Evolutionary conservation across 2,797 vertebrate species (phyloP).

Genomic region (Sciurus vulgaris): DNA sequence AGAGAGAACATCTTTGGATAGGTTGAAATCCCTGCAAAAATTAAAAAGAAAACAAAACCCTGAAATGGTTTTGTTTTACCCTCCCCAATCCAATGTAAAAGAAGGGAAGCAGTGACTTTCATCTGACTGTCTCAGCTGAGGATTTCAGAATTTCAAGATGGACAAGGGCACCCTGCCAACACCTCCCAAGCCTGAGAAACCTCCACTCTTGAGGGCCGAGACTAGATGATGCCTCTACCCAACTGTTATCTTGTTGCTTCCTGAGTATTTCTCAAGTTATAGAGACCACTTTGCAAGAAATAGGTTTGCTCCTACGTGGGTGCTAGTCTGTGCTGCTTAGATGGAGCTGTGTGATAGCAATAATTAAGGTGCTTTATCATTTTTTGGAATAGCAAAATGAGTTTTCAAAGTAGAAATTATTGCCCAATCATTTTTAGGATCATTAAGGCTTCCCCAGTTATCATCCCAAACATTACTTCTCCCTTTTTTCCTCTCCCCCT

Average conservation of each 20-base stretch:
- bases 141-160: background rate
- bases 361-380: slow-evolving; percentile 73
- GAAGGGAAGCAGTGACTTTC: background rate
- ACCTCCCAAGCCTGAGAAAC: background rate
- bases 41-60: background rate
- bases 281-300: background rate
- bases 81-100: background rate
- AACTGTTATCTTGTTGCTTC: background rate
- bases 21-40: background rate
- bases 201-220: background rate
- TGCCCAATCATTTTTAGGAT: slow-evolving; percentile 47
- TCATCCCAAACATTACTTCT: background rate
- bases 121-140: background rate
- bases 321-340: background rate
- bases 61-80: background rate
- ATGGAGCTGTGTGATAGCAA: slow-evolving; percentile 46
- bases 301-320: background rate
- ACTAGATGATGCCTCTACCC: background rate
- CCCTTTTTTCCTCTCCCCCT: background rate
- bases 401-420: slow-evolving; percentile 74
- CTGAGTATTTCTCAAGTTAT: slow-evolving; percentile 8
- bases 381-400: slow-evolving; percentile 70
- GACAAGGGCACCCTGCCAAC: background rate
- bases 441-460: slow-evolving; percentile 47
- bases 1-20: background rate